These are phyloP conservation scores for Sturnus vulgaris DNA, from an alignment of 2,113 vertebrate genomes.

Conservation along the genomic window DNA sequence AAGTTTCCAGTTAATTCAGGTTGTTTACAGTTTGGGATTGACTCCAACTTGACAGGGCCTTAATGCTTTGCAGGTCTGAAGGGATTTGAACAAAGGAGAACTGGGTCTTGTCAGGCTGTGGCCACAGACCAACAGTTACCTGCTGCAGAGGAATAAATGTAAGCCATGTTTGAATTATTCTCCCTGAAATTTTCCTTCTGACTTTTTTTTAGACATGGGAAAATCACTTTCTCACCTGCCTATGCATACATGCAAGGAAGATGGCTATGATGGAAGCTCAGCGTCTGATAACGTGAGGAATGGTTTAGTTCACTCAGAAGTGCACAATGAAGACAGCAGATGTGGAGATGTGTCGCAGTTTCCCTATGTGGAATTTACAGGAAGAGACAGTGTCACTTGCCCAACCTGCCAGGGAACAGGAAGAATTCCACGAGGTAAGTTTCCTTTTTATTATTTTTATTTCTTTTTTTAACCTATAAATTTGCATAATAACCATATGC, in stretches of 20 bases:
- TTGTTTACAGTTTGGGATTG: not conserved
- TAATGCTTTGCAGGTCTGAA: not conserved
- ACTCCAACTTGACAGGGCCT: not conserved
- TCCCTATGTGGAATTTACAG: slow-evolving; percentile 97
- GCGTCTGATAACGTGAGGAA: slow-evolving; percentile 72
- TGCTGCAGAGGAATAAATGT: not conserved
- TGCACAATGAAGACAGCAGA: slow-evolving; percentile 80
- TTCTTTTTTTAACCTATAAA: not conserved
- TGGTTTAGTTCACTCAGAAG: slow-evolving; percentile 69
- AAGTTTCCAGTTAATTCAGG: not conserved
- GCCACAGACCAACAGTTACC: not conserved
- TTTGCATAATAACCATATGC: not conserved
- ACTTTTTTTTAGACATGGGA: slow-evolving; percentile 79
- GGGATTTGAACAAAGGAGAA: not conserved
- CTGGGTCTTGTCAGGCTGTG: not conserved
- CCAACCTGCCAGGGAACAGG: slow-evolving; percentile 97
- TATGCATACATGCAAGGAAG: slow-evolving; percentile 78
- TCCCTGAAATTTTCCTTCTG: not conserved
- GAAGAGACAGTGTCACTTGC: slow-evolving; percentile 95
- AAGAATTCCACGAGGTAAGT: slow-evolving; percentile 91
- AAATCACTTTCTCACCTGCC: slow-evolving; percentile 86
- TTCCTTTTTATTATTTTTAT: not conserved
- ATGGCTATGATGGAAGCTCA: slow-evolving; percentile 73
- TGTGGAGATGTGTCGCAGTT: slow-evolving; percentile 93
- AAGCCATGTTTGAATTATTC: not conserved